These are phyloP conservation scores for Sphenopsis melanotis DNA, from an alignment of 2,797 vertebrate genomes.

Conservation along the genomic window DNA sequence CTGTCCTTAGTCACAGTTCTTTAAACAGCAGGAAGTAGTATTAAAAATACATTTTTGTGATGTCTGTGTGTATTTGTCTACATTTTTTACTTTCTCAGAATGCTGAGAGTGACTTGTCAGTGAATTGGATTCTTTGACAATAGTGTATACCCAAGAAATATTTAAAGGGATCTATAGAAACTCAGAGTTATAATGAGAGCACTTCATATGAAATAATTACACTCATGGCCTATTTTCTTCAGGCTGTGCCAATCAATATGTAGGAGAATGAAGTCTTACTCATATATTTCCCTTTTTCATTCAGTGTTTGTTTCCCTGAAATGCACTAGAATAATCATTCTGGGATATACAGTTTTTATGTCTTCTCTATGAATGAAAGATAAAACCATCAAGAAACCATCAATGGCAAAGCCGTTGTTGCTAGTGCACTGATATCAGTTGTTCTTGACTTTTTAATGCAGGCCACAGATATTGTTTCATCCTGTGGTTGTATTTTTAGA, in stretches of 20 bases:
- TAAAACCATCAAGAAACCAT: neutral
- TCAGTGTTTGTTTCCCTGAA: neutral
- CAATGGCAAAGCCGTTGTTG: neutral
- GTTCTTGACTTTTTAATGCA: neutral
- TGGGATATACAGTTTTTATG: neutral
- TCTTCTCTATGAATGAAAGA: neutral
- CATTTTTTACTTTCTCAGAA: neutral
- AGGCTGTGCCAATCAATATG: neutral
- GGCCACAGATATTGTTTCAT: accelerated
- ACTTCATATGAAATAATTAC: neutral
- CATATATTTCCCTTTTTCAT: neutral
- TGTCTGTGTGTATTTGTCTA: neutral
- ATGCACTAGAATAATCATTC: neutral
- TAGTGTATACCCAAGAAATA: neutral
- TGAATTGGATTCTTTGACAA: neutral
- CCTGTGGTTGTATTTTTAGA: neutral
- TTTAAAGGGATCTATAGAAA: neutral
- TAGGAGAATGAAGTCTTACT: accelerated
- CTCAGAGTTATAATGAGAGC: neutral
- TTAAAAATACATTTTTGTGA: neutral
- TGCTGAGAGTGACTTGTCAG: neutral
- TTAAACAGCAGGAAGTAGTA: neutral
- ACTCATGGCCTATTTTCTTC: neutral
- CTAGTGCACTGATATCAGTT: neutral
- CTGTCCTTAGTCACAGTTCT: neutral